Evolutionary conservation across 2,888 invertebrate genomes (phyloP), one percentile per base, ranked within the genome.

Genomic region (Stramonita haemastoma): DNA sequence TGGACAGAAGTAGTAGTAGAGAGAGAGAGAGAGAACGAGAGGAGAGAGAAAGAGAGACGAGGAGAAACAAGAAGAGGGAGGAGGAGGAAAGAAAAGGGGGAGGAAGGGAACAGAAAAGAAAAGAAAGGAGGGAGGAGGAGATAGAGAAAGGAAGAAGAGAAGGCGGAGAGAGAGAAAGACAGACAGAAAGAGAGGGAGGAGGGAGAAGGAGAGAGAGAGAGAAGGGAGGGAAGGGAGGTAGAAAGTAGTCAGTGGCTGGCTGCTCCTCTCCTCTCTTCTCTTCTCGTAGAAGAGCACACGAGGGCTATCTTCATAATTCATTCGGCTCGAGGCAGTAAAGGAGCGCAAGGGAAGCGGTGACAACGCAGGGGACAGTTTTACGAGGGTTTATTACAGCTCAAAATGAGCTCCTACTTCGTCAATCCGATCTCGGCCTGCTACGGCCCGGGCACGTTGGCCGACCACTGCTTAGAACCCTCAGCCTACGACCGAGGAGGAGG

Each of bases 341-440:
- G 60, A 13, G 46, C 56, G 26, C 56, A 84, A n/a, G 77, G 22
- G 34, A 32, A 60, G 32, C 34, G 79, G 87, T 94, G 93, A 94
- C 93, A 90, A 90, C 93, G 90, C 91, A 46, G 89, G 92, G 91
- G 94, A 94, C 94, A 94, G 92, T 91, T 93, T 94, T 93, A 93
- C 93, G 93, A 93, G 92, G 91, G 91, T 91, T 34, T 87, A 87
- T 87, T 87, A 73, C 87, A 29, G 46, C 29, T 36, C 87, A 34
- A 66, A 91, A 95, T 95, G 95, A 95, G 95, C 92, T 95, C 95
- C 87, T 95, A 95, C 93, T 95, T 95, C 92, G 95, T 95, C 89
- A 95, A 94, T 92, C 94, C 94, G 84, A 92, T 95, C 87, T 94
- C 95, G 86, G 93, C 94, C 90, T 95, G 94, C 92, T 95, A 95